Evolutionary conservation across 1,140 invertebrate genomes (phyloP).

Genomic region (Campoletis sonorensis): DNA sequence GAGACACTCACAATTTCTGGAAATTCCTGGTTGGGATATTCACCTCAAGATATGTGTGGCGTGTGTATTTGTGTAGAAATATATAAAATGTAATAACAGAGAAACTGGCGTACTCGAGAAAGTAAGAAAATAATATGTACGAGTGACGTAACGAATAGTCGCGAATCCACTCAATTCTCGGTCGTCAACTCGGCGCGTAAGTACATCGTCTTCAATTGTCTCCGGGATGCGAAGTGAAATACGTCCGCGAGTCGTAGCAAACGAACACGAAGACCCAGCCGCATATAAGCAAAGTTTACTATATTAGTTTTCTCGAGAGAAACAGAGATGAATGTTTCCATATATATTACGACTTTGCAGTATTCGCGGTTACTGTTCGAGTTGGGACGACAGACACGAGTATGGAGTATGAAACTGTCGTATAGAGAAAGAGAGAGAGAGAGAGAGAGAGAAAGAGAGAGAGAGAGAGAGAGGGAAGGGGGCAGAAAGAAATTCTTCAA

Average conservation of each 20-base stretch:
- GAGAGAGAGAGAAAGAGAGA: neutral
- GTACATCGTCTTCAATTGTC: conserved; percentile 33
- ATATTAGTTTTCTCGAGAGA: conserved; percentile 24
- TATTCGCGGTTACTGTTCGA: neutral
- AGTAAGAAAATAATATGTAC: neutral
- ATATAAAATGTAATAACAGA: neutral
- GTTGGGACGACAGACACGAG: neutral
- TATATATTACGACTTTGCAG: neutral
- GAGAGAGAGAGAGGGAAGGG: too few relatives aligned
- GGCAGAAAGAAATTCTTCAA: neutral
- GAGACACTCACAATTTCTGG: neutral
- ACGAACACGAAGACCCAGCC: neutral
- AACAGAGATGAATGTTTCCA: conserved; percentile 23
- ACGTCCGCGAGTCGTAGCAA: neutral
- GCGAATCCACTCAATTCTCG: conserved; percentile 37
- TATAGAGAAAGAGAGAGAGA: too few relatives aligned
- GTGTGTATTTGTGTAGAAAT: neutral
- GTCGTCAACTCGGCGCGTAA: conserved; percentile 27
- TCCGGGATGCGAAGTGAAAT: neutral
- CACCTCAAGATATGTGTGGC: neutral
- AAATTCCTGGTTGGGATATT: neutral
- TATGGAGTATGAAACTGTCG: too few relatives aligned
- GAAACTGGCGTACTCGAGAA: neutral
- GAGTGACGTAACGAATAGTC: conserved; percentile 34
- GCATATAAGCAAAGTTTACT: conserved; percentile 2